These are phyloP conservation scores for Pinna nobilis DNA, from an alignment of 1,140 invertebrate genomes.

Conservation along the genomic window DNA sequence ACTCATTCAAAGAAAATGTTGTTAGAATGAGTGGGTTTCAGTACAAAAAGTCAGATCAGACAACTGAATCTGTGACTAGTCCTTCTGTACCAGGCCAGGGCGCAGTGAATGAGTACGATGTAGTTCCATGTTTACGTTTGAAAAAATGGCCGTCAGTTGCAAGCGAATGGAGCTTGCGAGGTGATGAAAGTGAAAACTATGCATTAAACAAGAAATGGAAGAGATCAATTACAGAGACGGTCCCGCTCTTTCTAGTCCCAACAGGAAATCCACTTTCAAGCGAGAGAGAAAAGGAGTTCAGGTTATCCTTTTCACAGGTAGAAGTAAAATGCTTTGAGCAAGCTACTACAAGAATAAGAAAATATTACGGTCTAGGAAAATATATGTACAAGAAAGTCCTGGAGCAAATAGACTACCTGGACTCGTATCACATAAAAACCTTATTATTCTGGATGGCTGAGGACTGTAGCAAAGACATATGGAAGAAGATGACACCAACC, in stretches of 20 bases:
- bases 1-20: conserved; percentile 36
- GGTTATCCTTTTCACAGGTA: conserved; percentile 36
- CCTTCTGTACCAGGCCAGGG: conserved; percentile 32
- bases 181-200: background rate
- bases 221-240: background rate
- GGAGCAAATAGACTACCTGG: conserved; percentile 23
- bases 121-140: conserved; percentile 30
- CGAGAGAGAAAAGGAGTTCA: conserved; percentile 8
- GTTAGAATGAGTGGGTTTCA: conserved; percentile 30
- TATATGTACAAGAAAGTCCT: conserved; percentile 28
- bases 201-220: conserved; percentile 4
- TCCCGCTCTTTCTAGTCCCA: conserved; percentile 29
- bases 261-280: conserved; percentile 31
- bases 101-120: conserved; percentile 36
- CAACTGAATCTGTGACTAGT: background rate
- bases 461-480: background rate
- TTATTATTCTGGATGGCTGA: conserved; percentile 25
- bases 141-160: conserved; percentile 18
- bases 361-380: conserved; percentile 34
- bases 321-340: conserved; percentile 32
- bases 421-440: conserved; percentile 40
- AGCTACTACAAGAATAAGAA: conserved; percentile 10
- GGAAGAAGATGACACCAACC: background rate
- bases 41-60: background rate
- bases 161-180: background rate